Evolutionary conservation across 2,113 vertebrate species (phyloP), one percentile per base, ranked within the genome.

Genomic region (Elephas maximus): DNA sequence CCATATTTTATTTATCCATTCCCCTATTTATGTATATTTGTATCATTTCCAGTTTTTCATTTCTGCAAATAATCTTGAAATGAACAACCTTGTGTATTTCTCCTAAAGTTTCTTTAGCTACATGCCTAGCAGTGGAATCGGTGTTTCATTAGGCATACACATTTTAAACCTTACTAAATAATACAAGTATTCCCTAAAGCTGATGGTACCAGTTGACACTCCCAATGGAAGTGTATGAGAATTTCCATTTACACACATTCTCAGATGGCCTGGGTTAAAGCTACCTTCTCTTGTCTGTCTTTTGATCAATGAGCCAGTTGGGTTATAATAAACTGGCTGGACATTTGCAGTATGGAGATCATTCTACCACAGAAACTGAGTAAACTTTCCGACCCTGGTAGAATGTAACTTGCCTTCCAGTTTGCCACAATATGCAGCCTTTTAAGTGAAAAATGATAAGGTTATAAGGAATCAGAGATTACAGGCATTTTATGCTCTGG

Each of bases 371-470:
- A 89, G 78, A 92, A 67, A 94, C 20, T 5, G 63, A 76, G 63
- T 30, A 67, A n/a, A 83, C 21, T 76, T 94, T 84, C 87, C 74
- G 89, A 28, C 45, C n/a, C 0, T 4, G 8, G 44, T 62, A 20
- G 76, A 86, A 23, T 24, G 11, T 30, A 48, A 69, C 71, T 89
- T 69, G 51, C 71, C n/a, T 85, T 85, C 79, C 4, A 74, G 63
- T 69, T 83, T 15, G 41, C 62, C 23, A 10, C n/a, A 80, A n/a
- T 51, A 62, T 30, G 53, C 60, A 84, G 69, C 30, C 28, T 97
- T 93, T 96, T 86, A 93, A 88, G 84, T 87, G 88, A 76, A 37
- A 94, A 87, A 83, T 67, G 67, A n/a, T 89, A 51, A 44, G 33
- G 45, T n/a, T 86, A 0, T 53, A 48, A 45, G 33, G 83, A 96